Evolutionary conservation across 2,113 vertebrate genomes (phyloP).

Genomic region (Herpailurus yagouaroundi): DNA sequence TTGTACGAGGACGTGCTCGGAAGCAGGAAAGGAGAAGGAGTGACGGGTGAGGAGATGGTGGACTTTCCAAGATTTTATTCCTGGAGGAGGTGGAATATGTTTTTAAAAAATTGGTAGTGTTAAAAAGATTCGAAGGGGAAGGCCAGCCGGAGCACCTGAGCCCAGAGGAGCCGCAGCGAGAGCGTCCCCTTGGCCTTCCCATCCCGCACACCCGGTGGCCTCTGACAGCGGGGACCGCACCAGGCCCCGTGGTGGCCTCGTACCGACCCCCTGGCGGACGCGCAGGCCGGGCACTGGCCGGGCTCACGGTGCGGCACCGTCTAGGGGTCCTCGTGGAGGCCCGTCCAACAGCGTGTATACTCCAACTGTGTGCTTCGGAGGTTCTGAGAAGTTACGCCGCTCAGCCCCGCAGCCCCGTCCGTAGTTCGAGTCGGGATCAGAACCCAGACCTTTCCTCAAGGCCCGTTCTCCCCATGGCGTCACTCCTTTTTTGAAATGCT

Average conservation of each 20-base stretch:
- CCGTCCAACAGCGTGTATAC: too few species aligned
- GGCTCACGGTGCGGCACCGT: neutral
- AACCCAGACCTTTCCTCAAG: neutral
- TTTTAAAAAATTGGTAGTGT: neutral
- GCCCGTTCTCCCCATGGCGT: rapidly evolving
- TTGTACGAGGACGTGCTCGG: neutral
- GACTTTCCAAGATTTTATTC: neutral
- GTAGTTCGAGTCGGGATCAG: neutral
- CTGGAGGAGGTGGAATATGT: neutral
- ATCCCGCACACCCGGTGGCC: neutral
- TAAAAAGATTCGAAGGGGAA: neutral
- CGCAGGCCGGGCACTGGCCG: rapidly evolving
- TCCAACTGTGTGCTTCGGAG: neutral
- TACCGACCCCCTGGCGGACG: neutral
- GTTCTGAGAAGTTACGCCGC: neutral
- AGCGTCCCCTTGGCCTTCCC: neutral
- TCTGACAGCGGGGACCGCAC: too few species aligned
- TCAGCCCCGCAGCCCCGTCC: neutral
- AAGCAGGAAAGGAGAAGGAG: neutral
- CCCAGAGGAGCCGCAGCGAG: neutral
- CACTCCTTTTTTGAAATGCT: neutral
- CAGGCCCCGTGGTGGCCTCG: rapidly evolving
- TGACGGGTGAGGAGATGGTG: neutral
- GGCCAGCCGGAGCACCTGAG: neutral
- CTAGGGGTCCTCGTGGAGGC: too few species aligned